Evolutionary conservation across 2,113 vertebrate species (phyloP).

Genomic region (Poecile atricapillus): DNA sequence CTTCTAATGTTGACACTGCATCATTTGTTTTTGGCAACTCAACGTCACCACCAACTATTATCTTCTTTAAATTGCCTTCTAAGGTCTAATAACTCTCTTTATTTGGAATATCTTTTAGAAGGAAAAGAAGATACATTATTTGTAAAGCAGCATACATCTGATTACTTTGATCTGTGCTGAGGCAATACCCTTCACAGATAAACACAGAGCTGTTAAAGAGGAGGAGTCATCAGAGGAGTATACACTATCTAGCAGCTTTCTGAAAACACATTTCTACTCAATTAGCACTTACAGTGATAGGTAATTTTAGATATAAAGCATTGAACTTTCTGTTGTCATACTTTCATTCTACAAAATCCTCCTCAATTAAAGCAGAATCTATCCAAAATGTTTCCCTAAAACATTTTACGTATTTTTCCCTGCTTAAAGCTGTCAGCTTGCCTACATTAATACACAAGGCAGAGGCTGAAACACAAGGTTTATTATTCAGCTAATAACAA

Average conservation of each 20-base stretch:
- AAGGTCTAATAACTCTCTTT: slow-evolving; percentile 31
- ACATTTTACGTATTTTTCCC: neutral
- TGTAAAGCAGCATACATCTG: neutral
- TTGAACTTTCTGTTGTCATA: neutral
- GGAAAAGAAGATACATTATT: slow-evolving; percentile 27
- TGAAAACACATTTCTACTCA: slow-evolving; percentile 17
- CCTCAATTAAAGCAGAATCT: neutral
- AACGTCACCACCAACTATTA: neutral
- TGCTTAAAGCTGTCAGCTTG: neutral
- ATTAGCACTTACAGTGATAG: neutral
- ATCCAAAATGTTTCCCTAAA: slow-evolving; percentile 3
- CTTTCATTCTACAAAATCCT: neutral
- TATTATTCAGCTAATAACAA: no score
- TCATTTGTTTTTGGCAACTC: slow-evolving; percentile 47
- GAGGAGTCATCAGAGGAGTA: neutral
- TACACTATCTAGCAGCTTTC: neutral
- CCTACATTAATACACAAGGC: neutral
- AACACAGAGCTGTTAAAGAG: slow-evolving; percentile 8
- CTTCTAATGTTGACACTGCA: slow-evolving; percentile 34
- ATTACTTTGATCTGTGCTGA: slow-evolving; percentile 22
- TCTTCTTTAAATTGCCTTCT: slow-evolving; percentile 19
- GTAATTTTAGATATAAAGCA: slow-evolving; percentile 39
- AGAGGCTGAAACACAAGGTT: neutral
- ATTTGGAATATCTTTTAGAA: neutral
- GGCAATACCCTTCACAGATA: neutral